These are phyloP conservation scores for Arvicanthis niloticus DNA, from an alignment of 2,113 vertebrate genomes.

Conservation along the genomic window DNA sequence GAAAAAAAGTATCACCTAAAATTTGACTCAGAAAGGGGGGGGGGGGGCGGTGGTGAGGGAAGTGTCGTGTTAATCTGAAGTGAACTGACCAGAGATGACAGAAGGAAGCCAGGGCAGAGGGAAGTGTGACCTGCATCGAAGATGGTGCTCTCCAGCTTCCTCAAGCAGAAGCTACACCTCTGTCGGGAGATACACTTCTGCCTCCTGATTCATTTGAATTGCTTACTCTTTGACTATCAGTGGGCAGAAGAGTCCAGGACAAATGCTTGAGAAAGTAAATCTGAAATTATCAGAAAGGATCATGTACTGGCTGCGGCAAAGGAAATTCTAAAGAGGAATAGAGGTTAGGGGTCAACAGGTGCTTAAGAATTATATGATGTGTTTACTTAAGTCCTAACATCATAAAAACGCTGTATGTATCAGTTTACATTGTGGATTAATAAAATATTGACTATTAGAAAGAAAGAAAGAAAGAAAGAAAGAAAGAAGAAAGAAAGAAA, in stretches of 20 bases:
- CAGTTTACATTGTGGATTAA: slow-evolving; percentile 24
- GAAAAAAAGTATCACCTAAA: not conserved
- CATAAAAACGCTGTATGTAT: not conserved
- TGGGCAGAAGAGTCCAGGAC: slow-evolving; percentile 87
- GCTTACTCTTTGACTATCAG: slow-evolving; percentile 87
- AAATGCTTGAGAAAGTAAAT: slow-evolving; percentile 86
- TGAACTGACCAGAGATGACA: too few species aligned
- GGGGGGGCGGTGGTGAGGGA: too few species aligned
- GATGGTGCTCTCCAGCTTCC: too few species aligned
- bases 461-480: too few species aligned
- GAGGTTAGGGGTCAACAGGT: slow-evolving; percentile 84
- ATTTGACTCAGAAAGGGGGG: not conserved
- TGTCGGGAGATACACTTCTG: too few species aligned
- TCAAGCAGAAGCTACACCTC: too few species aligned
- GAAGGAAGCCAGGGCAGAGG: too few species aligned
- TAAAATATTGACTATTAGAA: slow-evolving; percentile 51
- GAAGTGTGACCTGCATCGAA: too few species aligned
- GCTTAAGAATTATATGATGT: slow-evolving; percentile 62
- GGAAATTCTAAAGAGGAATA: slow-evolving; percentile 89
- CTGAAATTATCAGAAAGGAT: slow-evolving; percentile 85
- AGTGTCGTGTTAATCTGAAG: too few species aligned
- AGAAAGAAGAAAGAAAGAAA: too few species aligned
- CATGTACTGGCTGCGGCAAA: slow-evolving; percentile 87
- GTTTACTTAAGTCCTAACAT: slow-evolving; percentile 57
- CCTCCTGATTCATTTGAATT: slow-evolving; percentile 86